Base-by-base conservation (phyloP, 2,113 vertebrate species). In the Microtus oregoni region DNA sequence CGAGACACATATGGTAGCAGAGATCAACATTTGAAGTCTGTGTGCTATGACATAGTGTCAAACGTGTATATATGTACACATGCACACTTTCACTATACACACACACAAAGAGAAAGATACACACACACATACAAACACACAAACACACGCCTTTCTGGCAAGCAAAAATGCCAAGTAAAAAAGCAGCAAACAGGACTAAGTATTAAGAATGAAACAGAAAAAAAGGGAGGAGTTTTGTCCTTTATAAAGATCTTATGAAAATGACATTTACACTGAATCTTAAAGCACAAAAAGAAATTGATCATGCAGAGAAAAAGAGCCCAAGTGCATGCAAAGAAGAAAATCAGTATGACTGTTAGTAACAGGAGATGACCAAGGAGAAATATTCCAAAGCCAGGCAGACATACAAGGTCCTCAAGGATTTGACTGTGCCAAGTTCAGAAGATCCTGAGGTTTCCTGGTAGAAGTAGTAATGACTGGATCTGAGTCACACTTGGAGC, bases 211-310 rank as follows among this genome's bases (percentile, higher is more conserved):
- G 24, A 89, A 75, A 70, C 32, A 87, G 52, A 78, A 96, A 94
- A 38, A 90, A 30, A 11, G 26, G 38, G 87, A 32, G 6, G 17
- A 85, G 1, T 58, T 77, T 24, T 28, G 20, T 72, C 13, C 65
- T 88, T 96, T 68, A 52, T 38, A 68, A 83, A n/a, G 28, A 65
- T 47, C 47, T 77, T 87, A 32, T 28, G 68, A 91, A 85, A 73
- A 13, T 91, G 72, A 79, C 41, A 95, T 77, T 97, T 93, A 93
- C 32, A 22, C 20, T 77, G 26, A 94, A 32, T 89, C 35, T 82
- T 94, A 89, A 90, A 94, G 14, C 22, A 88, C 32, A 70, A 90
- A 83, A 94, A 38, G 5, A 91, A 92, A 81, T 20, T 72, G 90
- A 65, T 38, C 30, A 61, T 24, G 10, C 10, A 67, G 12, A 38